Base-by-base conservation (phyloP, 1,140 invertebrate species). In the Stratiolaelaps scimitus region DNA sequence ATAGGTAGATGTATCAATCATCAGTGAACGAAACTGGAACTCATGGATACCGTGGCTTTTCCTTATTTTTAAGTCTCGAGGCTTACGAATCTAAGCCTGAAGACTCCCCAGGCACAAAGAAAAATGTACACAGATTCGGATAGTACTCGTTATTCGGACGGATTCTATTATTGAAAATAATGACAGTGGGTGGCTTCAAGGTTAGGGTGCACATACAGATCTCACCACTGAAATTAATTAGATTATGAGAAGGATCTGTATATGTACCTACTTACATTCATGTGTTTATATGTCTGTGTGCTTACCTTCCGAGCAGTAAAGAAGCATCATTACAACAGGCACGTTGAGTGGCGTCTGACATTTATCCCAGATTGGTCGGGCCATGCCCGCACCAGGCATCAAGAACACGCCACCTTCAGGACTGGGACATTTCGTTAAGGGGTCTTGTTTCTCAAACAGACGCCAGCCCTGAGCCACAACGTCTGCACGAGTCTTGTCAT, bases 301-400 rank as follows among this genome's bases (percentile, higher is more conserved):
- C 23, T 17, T 23, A 60, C 53, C 53, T 60, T 60, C 53, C 17
- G 53, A 60, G 34, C 53, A 60, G 53, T 60, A 60, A 20, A 60
- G 53, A 6, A 60, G 20, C 53, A 60, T 60, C 53, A 60, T 60
- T 15, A 60, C 53, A 60, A 60, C 53, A 60, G 53, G 53, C 53
- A 60, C 53, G 53, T 60, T 34, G 34, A 26, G 26, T 34, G 26
- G 53, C 26, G 15, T 29, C 10, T 26, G 34, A 40, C 34, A 40
- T 34, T 60, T 60, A 15, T 60, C 53, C 23, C 26, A 34, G 34
- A 60, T 60, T 29, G 53, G 53, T 60, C 53, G 53, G 34, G 53
- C 53, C 53, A 60, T 60, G 15, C 53, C 53, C 26, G 53, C 26
- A 19, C 53, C 53, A 15, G 53, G 53, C 53, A 60, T 60, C 53